Evolutionary conservation across 2,113 vertebrate genomes (phyloP), one percentile per base, ranked within the genome.

Genomic region (Podarcis raffonei): DNA sequence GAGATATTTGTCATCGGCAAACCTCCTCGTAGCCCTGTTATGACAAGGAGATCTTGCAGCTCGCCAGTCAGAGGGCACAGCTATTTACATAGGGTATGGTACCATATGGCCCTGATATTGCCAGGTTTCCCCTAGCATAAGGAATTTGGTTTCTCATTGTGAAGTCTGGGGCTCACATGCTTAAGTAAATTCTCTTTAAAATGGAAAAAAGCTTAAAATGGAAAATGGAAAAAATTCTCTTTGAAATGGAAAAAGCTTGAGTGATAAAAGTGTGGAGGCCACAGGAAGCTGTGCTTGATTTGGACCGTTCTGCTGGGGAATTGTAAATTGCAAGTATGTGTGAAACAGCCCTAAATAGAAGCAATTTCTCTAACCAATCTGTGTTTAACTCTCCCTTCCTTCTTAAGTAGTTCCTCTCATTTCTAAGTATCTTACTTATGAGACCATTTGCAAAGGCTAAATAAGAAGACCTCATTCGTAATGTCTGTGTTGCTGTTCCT

Each of bases 1-100:
- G 97, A 98, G 91, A 76, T 96, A 87, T 96, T 97, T 97, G 97
- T 99, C 94, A 96, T 98, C 94, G 98, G 98, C 97, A 99, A 99
- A 95, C 99, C 99, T 94, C 99, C 99, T 32, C 99, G 98, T 97
- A 99, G 99, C 96, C 99, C 99, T 95, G 97, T 98, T 98, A 96
- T 97, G 97, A 96, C 96, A 95, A 97, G 96, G 97, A 98, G 98
- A 94, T 97, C 96, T 96, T 98, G 97, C 95, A 84, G 96, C 96
- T 98, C 98, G 12, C 95, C 98, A 88, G 87, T 97, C 97, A 98
- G 97, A 98, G 97, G 97, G 94, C 98, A 96, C 95, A 95, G 94
- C 96, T 82, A 89, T 94, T 95, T 97, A 88, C 96, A 98, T 97
- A 98, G 98, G 98, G 99, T 99, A 99, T 96, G 98, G 96, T 95